These are phyloP conservation scores for Eilema caniola DNA, from an alignment of 2,888 invertebrate species.

Conservation along the genomic window DNA sequence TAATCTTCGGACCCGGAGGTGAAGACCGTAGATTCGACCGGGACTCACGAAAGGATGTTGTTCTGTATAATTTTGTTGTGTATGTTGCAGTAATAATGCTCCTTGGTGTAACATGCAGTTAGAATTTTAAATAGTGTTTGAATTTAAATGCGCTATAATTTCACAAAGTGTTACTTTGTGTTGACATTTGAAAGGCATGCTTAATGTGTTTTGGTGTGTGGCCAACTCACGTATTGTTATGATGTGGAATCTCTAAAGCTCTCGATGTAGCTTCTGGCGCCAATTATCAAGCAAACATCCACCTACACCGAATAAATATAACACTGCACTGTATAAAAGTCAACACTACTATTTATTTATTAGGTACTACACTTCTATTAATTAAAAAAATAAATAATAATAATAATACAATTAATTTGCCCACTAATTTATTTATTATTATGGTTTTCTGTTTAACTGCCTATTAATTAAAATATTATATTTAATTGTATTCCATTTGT, in stretches of 20 bases:
- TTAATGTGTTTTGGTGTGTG: constrained; percentile 68
- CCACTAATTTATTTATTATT: neutral
- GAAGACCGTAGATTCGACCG: too few relatives aligned
- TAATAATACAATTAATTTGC: neutral
- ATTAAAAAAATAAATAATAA: too few relatives aligned
- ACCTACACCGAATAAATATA: constrained; percentile 22
- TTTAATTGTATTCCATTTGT: constrained; percentile 30
- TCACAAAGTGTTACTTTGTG: constrained; percentile 47
- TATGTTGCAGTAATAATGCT: constrained; percentile 20
- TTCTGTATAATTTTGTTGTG: neutral
- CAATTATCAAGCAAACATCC: constrained; percentile 20
- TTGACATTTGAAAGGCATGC: constrained; percentile 60
- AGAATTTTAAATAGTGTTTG: constrained; percentile 44
- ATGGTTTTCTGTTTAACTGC: neutral
- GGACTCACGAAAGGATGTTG: too few relatives aligned
- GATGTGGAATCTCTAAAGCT: constrained; percentile 58
- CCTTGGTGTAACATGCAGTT: constrained; percentile 9
- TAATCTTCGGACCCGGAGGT: too few relatives aligned
- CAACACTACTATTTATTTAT: neutral
- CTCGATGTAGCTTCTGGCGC: constrained; percentile 30
- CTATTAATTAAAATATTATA: constrained; percentile 10
- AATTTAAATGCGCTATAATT: constrained; percentile 44
- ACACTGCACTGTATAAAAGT: constrained; percentile 16
- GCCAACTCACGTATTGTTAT: constrained; percentile 74
- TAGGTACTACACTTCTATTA: neutral